A percentile compares a stretch with the other conserved stretches of the same genome.
These are phyloP conservation scores for Dendrolimus houi DNA, from an alignment of 2,888 invertebrate genomes.

Conservation along the genomic window DNA sequence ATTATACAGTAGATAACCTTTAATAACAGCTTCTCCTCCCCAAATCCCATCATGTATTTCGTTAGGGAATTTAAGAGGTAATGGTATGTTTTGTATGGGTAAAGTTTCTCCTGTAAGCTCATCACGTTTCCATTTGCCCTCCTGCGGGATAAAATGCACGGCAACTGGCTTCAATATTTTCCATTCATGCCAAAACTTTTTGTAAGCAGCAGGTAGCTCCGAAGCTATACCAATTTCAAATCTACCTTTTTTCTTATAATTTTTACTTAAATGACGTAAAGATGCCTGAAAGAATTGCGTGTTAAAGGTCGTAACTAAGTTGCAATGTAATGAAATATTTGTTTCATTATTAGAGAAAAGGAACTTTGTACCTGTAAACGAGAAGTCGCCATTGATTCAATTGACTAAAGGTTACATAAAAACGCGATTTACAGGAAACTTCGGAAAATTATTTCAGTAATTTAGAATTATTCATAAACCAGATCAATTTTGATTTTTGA, in stretches of 20 bases:
- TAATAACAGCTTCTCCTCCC: constrained; percentile 97
- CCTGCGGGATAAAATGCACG: constrained; percentile 83
- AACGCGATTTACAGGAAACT: constrained; percentile 8
- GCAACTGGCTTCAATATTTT: constrained; percentile 79
- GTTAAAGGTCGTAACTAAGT: constrained; percentile 25
- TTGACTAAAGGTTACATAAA: constrained; percentile 25
- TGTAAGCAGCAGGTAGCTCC: constrained; percentile 86
- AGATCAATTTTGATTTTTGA: neutral
- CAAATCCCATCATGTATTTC: constrained; percentile 92
- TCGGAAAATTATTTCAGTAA: constrained; percentile 9
- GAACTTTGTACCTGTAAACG: constrained; percentile 43
- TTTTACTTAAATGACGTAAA: constrained; percentile 63
- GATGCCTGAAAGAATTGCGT: constrained; percentile 49
- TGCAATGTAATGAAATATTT: constrained; percentile 28
- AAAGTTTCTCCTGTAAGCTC: constrained; percentile 83
- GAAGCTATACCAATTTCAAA: constrained; percentile 82
- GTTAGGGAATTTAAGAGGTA: constrained; percentile 85
- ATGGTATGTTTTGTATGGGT: constrained; percentile 84
- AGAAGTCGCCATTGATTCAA: constrained; percentile 58
- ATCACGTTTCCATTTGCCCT: constrained; percentile 83
- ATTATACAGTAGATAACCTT: constrained; percentile 63
- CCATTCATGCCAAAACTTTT: constrained; percentile 92
- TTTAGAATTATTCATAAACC: neutral
- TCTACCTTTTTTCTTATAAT: constrained; percentile 65
- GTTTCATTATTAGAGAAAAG: no score